A percentile compares a stretch with the other conserved stretches of the same genome.
phyloP scores from a whole-genome alignment of 2,797 vertebrate species.

The Eutrigla gurnardus region DNA sequence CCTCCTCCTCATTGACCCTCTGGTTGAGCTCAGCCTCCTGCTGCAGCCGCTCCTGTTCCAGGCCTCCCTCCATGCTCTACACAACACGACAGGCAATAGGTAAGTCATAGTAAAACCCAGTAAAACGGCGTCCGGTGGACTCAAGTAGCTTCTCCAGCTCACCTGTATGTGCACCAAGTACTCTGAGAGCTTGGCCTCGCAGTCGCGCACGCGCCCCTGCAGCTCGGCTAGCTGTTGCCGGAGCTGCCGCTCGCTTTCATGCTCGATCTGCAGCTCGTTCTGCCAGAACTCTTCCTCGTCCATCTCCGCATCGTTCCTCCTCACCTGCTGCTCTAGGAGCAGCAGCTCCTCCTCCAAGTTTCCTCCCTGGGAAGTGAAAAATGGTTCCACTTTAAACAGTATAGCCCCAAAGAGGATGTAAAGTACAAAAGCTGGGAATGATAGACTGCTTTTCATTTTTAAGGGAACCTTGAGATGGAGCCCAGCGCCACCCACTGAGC shows the following conservation, averaged over 20 bases:
- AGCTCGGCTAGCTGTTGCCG: conserved; percentile 91
- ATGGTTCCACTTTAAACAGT: background rate
- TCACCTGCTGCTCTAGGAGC: conserved; percentile 91
- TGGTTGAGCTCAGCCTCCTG: conserved; percentile 89
- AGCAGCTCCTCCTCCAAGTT: conserved; percentile 91
- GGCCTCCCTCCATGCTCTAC: conserved; percentile 87
- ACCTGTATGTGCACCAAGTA: conserved; percentile 87
- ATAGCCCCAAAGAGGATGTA: background rate
- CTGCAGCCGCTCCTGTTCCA: conserved; percentile 91
- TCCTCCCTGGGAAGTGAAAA: conserved; percentile 46
- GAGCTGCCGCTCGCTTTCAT: conserved; percentile 93
- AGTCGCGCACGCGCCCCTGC: conserved; percentile 86
- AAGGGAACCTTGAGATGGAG: background rate
- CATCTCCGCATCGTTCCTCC: conserved; percentile 92
- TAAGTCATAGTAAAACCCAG: background rate
- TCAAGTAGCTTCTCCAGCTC: conserved; percentile 16
- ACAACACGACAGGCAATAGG: conserved; percentile 3
- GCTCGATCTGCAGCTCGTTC: conserved; percentile 94
- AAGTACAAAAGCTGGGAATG: background rate
- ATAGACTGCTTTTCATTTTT: background rate
- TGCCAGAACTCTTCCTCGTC: conserved; percentile 98
- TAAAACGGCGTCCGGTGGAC: too few species aligned
- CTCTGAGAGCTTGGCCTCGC: conserved; percentile 88
- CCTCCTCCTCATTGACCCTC: conserved; percentile 90
- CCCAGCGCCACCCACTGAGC: background rate